These are phyloP conservation scores for Moxostoma hubbsi DNA, from an alignment of 2,797 vertebrate genomes.

Conservation along the genomic window DNA sequence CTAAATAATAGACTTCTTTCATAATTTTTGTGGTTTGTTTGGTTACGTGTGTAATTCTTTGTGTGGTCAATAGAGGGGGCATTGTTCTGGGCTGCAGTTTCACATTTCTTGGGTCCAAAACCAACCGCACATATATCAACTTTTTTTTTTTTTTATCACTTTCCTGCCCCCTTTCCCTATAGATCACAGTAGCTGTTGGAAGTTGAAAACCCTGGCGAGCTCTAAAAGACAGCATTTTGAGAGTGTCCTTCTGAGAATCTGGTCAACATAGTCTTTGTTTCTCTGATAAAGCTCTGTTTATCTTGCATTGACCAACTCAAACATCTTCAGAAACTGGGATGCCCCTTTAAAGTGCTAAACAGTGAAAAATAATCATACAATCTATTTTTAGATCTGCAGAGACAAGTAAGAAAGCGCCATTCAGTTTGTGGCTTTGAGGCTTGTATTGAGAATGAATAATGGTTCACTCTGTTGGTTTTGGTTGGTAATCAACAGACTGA, in stretches of 20 bases:
- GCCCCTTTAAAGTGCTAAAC: conserved; percentile 56
- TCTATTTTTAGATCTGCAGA: conserved; percentile 70
- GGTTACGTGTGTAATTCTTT: conserved; percentile 9
- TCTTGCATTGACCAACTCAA: conserved; percentile 48
- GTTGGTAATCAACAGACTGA: conserved; percentile 73
- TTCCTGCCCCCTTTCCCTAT: neutral
- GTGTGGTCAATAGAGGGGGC: conserved; percentile 47
- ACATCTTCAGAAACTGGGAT: conserved; percentile 59
- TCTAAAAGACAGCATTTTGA: neutral
- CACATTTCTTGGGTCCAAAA: neutral
- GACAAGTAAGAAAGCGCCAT: conserved; percentile 61
- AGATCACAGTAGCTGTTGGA: neutral
- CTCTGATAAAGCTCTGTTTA: conserved; percentile 8
- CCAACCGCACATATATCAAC: neutral
- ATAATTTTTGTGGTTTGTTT: neutral
- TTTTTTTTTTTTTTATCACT: conserved; percentile 3
- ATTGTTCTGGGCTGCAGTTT: conserved; percentile 25
- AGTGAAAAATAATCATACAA: conserved; percentile 69
- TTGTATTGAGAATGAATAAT: conserved; percentile 71
- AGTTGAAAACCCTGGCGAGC: neutral
- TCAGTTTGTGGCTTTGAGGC: conserved; percentile 73
- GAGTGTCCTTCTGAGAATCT: neutral
- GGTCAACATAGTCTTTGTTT: conserved; percentile 16
- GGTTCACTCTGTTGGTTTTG: conserved; percentile 75
- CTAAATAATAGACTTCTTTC: neutral